Percentiles rank a stretch among this genome's conserved stretches.
Evolutionary conservation across 1,140 invertebrate genomes (phyloP).

Genomic region (Coptotermes formosanus): DNA sequence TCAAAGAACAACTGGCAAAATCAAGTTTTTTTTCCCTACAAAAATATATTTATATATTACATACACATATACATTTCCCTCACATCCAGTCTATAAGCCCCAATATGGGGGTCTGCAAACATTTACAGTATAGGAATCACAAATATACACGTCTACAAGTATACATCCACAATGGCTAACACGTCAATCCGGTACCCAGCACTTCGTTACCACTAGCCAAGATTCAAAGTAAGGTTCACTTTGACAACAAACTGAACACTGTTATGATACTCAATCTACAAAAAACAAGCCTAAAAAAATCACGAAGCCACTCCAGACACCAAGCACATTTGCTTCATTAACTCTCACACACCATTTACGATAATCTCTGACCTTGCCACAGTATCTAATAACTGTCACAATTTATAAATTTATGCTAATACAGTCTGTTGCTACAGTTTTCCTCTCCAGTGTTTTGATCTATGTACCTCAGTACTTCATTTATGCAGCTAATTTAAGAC

Average conservation of each 20-base stretch:
- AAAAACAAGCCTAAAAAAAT: not conserved
- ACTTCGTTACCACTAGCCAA: not conserved
- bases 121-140: not conserved
- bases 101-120: slow-evolving; percentile 4
- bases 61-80: slow-evolving; percentile 11
- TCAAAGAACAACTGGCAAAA: not conserved
- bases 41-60: slow-evolving; percentile 13
- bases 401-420: too few species aligned
- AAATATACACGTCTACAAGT: not conserved
- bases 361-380: too few species aligned
- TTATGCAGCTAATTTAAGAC: too few species aligned
- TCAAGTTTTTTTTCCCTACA: not conserved
- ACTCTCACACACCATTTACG: too few species aligned
- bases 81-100: slow-evolving; percentile 14
- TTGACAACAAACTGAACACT: too few species aligned
- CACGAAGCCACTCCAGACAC: not conserved
- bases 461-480: too few species aligned
- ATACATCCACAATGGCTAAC: not conserved
- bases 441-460: too few species aligned
- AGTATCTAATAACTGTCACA: too few species aligned
- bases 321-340: not conserved
- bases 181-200: not conserved
- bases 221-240: not conserved
- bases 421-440: too few species aligned
- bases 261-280: not conserved